Percentiles rank a stretch among this genome's conserved stretches.
These are phyloP conservation scores for Chiroxiphia lanceolata DNA, from an alignment of 2,797 vertebrate genomes.

Conservation along the genomic window DNA sequence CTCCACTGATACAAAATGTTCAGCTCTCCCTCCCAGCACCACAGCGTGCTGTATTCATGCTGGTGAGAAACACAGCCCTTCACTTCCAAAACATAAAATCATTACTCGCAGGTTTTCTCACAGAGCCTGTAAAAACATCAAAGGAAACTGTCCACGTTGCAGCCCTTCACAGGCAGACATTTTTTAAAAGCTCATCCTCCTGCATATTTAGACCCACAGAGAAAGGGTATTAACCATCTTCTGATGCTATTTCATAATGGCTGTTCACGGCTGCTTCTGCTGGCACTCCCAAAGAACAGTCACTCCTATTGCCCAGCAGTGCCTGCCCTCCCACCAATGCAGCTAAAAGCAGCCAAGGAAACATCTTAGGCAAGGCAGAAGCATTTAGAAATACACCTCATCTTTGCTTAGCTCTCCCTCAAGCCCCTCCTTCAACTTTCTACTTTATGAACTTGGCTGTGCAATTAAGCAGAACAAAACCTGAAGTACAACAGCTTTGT, in stretches of 20 bases:
- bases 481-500: background rate
- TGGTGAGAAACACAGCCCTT: background rate
- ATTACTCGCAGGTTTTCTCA: background rate
- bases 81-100: background rate
- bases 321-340: background rate
- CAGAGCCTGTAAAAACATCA: background rate
- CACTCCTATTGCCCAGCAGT: background rate
- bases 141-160: background rate
- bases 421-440: background rate
- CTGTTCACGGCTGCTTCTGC: background rate
- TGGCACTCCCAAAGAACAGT: background rate
- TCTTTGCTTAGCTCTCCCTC: background rate
- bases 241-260: background rate
- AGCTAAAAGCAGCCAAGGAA: background rate
- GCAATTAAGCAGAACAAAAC: background rate
- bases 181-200: background rate
- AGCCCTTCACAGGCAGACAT: background rate
- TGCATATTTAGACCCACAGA: background rate
- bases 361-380: background rate
- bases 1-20: background rate
- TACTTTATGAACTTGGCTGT: background rate
- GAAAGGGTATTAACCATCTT: background rate
- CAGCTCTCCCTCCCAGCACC: background rate
- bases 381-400: background rate
- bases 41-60: rapidly evolving